A percentile compares a stretch with the other conserved stretches of the same genome.
Conservation (phyloP, 1,140 invertebrate species). For the Mesaphorura yosii region DNA sequence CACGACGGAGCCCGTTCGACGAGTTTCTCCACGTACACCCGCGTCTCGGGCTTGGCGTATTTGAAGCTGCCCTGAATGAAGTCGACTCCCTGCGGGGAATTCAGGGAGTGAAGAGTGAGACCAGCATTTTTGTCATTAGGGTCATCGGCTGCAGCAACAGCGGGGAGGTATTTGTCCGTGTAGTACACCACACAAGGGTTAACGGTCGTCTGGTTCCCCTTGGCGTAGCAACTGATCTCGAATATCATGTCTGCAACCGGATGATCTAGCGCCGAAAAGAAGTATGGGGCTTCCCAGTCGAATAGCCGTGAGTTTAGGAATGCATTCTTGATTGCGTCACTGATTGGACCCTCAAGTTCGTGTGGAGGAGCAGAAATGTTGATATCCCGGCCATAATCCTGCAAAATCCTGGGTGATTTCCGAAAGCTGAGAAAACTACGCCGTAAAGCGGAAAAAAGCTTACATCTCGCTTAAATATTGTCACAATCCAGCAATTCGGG, state of each 20-base stretch:
- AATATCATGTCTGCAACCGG: background rate
- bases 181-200: background rate
- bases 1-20: too few relatives aligned
- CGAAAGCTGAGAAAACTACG: too few relatives aligned
- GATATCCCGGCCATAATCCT: background rate
- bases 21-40: too few relatives aligned
- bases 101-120: too few relatives aligned
- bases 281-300: background rate
- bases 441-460: background rate
- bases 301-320: background rate
- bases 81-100: background rate
- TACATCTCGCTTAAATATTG: background rate
- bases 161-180: too few relatives aligned
- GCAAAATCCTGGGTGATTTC: too few relatives aligned
- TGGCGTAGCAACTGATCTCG: background rate
- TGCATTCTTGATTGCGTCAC: background rate
- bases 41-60: background rate
- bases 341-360: background rate
- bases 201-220: background rate
- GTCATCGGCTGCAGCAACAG: too few relatives aligned
- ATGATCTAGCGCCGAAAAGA: background rate
- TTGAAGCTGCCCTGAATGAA: background rate
- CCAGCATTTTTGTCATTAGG: too few relatives aligned
- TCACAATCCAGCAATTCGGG: background rate
- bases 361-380: background rate